Conservation (phyloP, 2,797 vertebrate genomes). For the Galagoides demidoff region DNA sequence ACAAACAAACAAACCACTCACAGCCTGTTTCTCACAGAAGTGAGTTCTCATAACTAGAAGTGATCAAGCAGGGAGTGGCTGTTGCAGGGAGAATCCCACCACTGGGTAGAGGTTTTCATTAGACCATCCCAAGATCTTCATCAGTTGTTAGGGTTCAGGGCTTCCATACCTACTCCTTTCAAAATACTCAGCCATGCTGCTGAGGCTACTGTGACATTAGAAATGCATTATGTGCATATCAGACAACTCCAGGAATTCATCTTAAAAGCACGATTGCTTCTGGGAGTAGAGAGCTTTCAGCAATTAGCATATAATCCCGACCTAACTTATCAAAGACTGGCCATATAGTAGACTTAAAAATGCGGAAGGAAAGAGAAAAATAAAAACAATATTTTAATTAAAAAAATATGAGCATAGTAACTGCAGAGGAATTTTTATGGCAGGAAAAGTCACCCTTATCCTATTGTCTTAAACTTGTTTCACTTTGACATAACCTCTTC, state of each 20-base stretch:
- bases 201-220: not conserved
- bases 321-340: conserved; percentile 28
- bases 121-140: not conserved
- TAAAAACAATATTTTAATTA: conserved; percentile 42
- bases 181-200: not conserved
- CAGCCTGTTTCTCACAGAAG: not conserved
- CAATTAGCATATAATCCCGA: conserved; percentile 26
- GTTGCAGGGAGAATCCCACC: conserved; percentile 6
- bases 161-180: not conserved
- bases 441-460: conserved; percentile 58
- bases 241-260: not conserved
- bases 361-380: conserved; percentile 53
- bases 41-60: not conserved
- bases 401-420: conserved; percentile 57
- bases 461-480: conserved; percentile 39
- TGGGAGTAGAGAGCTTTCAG: conserved; percentile 3
- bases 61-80: not conserved
- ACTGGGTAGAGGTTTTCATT: not conserved
- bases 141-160: not conserved
- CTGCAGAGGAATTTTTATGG: conserved; percentile 66
- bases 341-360: not conserved
- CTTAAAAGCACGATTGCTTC: conserved; percentile 10
- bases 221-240: not conserved
- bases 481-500: not conserved
- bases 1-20: too few species aligned